Conservation (phyloP, 2,113 vertebrate genomes). For the Menidia beryllina region DNA sequence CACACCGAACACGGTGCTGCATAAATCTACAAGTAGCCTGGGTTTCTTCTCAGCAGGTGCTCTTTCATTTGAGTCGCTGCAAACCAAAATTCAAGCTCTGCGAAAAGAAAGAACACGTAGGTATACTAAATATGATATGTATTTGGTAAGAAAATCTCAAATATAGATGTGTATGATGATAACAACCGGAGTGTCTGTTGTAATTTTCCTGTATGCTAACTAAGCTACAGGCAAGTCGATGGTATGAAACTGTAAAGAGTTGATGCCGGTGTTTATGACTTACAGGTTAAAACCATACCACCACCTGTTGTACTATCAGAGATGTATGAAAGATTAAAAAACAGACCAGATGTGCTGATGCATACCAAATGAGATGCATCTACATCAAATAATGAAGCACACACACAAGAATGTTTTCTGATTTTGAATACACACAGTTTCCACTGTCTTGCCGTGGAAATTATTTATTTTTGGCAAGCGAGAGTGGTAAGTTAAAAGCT, state of each 20-base stretch:
- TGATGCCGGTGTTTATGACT: not conserved
- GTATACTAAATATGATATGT: not conserved
- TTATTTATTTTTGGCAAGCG: constrained; percentile 11
- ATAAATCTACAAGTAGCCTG: constrained; percentile 9
- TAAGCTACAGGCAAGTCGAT: not conserved
- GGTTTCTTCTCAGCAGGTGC: constrained; percentile 1
- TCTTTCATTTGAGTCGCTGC: not conserved
- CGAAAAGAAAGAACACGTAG: not conserved
- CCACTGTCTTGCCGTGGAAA: not conserved
- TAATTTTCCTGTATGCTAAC: not conserved
- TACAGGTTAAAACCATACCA: constrained; percentile 37
- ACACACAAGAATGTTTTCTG: not conserved
- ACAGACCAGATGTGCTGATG: not conserved
- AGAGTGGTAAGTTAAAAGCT: constrained; percentile 14
- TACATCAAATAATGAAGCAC: not conserved
- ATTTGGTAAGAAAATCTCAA: too few species aligned
- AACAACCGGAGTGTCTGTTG: not conserved
- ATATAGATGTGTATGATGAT: not conserved
- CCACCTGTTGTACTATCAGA: constrained; percentile 22
- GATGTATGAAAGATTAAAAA: constrained; percentile 23
- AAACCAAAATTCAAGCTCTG: not conserved
- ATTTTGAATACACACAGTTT: not conserved
- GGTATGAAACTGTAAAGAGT: too few species aligned
- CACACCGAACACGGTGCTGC: not conserved
- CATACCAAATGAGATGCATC: not conserved